Evolutionary conservation across 2,113 vertebrate genomes (phyloP), one percentile per base, ranked within the genome.

Genomic region (Hiodon tergisus): DNA sequence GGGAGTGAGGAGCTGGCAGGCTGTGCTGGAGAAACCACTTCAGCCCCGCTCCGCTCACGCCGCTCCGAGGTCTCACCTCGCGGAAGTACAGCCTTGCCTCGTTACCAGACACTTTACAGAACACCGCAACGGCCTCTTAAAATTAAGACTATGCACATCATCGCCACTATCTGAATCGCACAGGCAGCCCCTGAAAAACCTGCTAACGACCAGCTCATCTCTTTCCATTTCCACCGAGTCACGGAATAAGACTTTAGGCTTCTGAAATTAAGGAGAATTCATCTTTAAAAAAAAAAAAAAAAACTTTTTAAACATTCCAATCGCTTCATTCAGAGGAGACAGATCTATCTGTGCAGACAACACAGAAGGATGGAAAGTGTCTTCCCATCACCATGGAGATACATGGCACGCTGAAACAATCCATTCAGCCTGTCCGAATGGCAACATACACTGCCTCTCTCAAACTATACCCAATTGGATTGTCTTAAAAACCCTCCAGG

Each of bases 331-430:
- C 55, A 8, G 70, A 59, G 4, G 57, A 11, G 48, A 8, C 50
- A 13, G 46, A 13, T 14, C 58, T 9, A 57, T 60, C 16, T n/a
- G 3, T 6, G 61, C 61, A 51, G 59, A 50, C 47, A 48, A 72
- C 48, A 13, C 47, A 3, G 17, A 14, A 59, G 61, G 57, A 76
- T 10, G 58, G 51, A 66, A 70, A 65, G 59, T 57, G 58, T 71
- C 65, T 62, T 77, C 66, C 59, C n/a, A 59, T 75, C 76, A 51
- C 76, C 72, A 75, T 75, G 78, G 76, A 74, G 68, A 80, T 76
- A 16, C 6, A 77, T 59, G 55, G 4, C 5, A 31, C 13, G 58
- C 50, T 60, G 47, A 31, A 71, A 71, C 55, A 55, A 71, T 59
- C 57, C 57, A 58, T 59, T 71, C 60, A 71, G 17, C 55, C 57